phyloP scores from a whole-genome alignment of 1,140 invertebrate species.

The Xylocopa sonorina region DNA sequence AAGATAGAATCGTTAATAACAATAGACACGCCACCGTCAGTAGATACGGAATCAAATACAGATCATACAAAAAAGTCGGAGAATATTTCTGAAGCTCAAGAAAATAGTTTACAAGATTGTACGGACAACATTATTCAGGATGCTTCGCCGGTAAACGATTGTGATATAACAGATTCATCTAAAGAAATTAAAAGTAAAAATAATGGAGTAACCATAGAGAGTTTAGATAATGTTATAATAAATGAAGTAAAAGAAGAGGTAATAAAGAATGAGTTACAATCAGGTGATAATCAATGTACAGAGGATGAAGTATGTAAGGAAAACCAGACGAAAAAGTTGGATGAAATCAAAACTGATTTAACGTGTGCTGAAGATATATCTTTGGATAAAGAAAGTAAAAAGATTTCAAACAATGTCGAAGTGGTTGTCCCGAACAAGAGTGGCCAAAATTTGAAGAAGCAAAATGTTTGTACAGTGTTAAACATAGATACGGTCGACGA shows the following conservation, averaged over 20 bases:
- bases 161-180: background rate
- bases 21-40: background rate
- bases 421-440: background rate
- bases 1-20: background rate
- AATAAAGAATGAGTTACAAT: background rate
- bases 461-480: slow-evolving; percentile 28
- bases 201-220: background rate
- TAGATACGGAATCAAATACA: background rate
- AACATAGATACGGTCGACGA: slow-evolving; percentile 9
- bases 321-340: background rate
- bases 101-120: background rate
- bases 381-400: slow-evolving; percentile 28
- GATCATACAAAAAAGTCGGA: background rate
- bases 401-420: slow-evolving; percentile 34
- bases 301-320: background rate
- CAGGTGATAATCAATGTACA: background rate
- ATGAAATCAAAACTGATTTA: background rate
- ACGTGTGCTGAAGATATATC: background rate
- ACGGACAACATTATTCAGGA: background rate
- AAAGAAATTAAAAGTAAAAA: background rate
- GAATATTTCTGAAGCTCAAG: background rate
- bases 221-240: background rate
- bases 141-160: background rate
- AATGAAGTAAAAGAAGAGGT: background rate
- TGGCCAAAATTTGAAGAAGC: slow-evolving; percentile 13